Conservation (phyloP, 1,140 invertebrate genomes). For the Pentalonia nigronervosa region DNA sequence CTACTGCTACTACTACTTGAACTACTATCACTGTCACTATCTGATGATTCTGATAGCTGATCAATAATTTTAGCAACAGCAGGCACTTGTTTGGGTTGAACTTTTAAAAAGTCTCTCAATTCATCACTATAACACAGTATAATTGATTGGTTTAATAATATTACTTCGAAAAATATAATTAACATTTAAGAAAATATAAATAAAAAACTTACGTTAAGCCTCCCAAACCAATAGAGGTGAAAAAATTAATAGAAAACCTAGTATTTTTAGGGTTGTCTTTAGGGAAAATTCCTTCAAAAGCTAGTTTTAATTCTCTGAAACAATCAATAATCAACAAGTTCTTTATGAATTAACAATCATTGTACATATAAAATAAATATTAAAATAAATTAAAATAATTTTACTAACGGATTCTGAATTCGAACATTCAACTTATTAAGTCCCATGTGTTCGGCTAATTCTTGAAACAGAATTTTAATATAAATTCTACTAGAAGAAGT, state of each 20-base stretch:
- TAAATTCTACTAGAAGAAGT: constrained; percentile 97
- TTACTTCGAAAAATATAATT: background rate
- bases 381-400: constrained; percentile 26
- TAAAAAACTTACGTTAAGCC: constrained; percentile 79
- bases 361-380: background rate
- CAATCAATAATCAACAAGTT: background rate
- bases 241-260: constrained; percentile 98
- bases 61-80: constrained; percentile 45
- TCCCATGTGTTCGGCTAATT: constrained; percentile 96
- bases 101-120: constrained; percentile 58
- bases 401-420: constrained; percentile 82
- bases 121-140: constrained; percentile 40
- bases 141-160: background rate
- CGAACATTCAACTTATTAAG: constrained; percentile 88
- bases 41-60: constrained; percentile 20
- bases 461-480: constrained; percentile 97
- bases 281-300: constrained; percentile 93
- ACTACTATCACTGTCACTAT: constrained; percentile 42
- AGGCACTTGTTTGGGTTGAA: constrained; percentile 37
- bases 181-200: background rate
- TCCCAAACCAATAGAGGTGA: constrained; percentile 97
- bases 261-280: constrained; percentile 96
- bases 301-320: constrained; percentile 81
- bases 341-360: background rate
- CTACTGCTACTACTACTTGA: constrained; percentile 38